These are phyloP conservation scores for Trichonephila clavata DNA, from an alignment of 1,140 invertebrate genomes.

Conservation along the genomic window DNA sequence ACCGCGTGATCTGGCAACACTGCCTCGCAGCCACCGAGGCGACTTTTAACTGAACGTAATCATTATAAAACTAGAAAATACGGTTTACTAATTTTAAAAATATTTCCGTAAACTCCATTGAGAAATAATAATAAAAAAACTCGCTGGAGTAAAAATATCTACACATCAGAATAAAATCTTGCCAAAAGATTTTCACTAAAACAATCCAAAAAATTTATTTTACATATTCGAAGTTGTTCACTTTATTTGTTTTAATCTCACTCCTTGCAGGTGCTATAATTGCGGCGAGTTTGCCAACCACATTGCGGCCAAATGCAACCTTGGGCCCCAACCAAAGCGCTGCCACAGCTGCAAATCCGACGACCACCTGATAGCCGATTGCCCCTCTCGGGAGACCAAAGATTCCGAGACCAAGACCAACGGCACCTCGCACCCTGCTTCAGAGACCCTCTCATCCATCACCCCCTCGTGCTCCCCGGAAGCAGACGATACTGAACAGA, in stretches of 20 bases:
- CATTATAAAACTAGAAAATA: no score
- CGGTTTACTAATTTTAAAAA: no score
- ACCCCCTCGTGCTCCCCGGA: conserved; percentile 37
- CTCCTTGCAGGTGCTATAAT: conserved; percentile 89
- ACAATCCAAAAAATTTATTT: no score
- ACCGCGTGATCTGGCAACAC: no score
- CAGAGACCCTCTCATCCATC: conserved; percentile 49
- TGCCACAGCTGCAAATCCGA: conserved; percentile 93
- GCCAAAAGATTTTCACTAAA: no score
- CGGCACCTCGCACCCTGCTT: conserved; percentile 2
- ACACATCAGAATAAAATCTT: no score
- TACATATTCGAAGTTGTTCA: no score
- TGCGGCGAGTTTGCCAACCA: conserved; percentile 95
- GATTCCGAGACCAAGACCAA: conserved; percentile 61
- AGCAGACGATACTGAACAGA: background rate
- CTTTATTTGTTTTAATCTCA: background rate
- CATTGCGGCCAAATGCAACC: conserved; percentile 91
- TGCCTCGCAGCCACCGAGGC: no score
- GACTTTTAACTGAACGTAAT: no score
- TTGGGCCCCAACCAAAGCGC: conserved; percentile 92
- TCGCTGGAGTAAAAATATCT: no score
- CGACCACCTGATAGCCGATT: conserved; percentile 93
- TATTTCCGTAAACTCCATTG: no score
- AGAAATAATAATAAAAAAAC: no score
- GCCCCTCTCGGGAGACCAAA: conserved; percentile 83